These are phyloP conservation scores for Clitarchus hookeri DNA, from an alignment of 2,888 invertebrate species.

Conservation along the genomic window DNA sequence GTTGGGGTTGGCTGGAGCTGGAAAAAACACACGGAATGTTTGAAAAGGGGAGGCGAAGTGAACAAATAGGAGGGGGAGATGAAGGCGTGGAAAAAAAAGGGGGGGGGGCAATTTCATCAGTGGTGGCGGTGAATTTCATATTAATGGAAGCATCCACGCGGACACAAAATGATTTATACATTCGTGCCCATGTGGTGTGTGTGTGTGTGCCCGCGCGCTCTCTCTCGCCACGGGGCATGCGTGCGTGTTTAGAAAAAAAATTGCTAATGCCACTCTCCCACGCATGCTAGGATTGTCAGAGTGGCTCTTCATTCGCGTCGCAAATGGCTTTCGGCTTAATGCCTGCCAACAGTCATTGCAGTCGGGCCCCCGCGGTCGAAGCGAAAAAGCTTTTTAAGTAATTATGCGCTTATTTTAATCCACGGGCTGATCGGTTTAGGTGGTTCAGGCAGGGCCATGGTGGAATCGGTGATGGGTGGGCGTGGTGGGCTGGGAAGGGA, in stretches of 20 bases:
- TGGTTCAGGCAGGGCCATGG: not conserved
- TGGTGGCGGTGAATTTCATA: conserved; percentile 2
- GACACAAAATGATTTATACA: not conserved
- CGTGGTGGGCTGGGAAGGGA: not conserved
- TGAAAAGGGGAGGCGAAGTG: not conserved
- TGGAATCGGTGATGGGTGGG: not conserved
- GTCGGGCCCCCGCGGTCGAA: not conserved
- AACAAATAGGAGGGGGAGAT: not conserved
- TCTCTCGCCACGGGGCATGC: not conserved
- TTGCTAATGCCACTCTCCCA: not conserved
- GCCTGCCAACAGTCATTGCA: not conserved
- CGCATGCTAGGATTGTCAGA: not conserved
- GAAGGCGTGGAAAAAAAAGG: not conserved
- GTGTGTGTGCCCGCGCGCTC: not conserved
- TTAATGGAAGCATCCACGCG: conserved; percentile 4
- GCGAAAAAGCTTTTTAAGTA: conserved; percentile 14
- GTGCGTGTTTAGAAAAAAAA: not conserved
- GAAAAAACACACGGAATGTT: not conserved
- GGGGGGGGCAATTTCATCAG: not conserved
- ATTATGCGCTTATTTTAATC: conserved; percentile 10
- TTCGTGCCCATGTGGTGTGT: not conserved
- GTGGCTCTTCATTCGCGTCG: not conserved
- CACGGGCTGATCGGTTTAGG: not conserved
- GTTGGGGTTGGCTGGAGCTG: not conserved
- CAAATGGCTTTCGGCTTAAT: conserved; percentile 3